Evolutionary conservation across 2,888 invertebrate genomes (phyloP).

Genomic region (Pyrocoelia pectoralis): DNA sequence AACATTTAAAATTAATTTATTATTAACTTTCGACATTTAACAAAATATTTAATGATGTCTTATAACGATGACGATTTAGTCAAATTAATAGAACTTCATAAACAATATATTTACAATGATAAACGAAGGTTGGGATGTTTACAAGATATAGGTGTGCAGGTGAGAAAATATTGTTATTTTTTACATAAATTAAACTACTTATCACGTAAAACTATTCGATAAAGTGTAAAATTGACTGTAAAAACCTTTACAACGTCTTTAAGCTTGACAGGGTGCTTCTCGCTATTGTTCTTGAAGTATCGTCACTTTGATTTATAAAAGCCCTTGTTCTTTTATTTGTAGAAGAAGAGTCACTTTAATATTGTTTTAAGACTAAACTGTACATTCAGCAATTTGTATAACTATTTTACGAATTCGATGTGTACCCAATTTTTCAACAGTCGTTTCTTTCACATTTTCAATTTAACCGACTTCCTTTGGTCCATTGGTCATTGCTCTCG

Average conservation of each 20-base stretch:
- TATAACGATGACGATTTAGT: constrained; percentile 22
- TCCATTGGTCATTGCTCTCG: too few species aligned
- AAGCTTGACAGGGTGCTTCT: background rate
- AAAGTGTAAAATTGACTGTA: background rate
- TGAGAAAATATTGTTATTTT: constrained; percentile 9
- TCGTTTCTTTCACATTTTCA: too few species aligned
- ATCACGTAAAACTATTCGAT: background rate
- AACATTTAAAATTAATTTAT: background rate
- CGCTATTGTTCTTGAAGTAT: background rate
- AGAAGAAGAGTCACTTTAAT: background rate
- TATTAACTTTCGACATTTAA: background rate
- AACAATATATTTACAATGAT: constrained; percentile 43
- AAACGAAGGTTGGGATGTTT: constrained; percentile 45
- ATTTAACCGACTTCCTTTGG: too few species aligned
- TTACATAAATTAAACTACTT: background rate
- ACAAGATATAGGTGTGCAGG: constrained; percentile 26
- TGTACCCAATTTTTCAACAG: too few species aligned
- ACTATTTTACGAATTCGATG: too few species aligned
- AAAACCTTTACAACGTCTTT: background rate
- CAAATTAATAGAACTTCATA: constrained; percentile 47
- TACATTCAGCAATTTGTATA: background rate
- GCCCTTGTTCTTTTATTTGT: background rate
- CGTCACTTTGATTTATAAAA: constrained; percentile 3
- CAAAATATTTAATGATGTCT: constrained; percentile 1
- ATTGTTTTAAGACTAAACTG: constrained; percentile 3